These are phyloP conservation scores for Serripes groenlandicus DNA, from an alignment of 2,888 invertebrate genomes.

Conservation along the genomic window DNA sequence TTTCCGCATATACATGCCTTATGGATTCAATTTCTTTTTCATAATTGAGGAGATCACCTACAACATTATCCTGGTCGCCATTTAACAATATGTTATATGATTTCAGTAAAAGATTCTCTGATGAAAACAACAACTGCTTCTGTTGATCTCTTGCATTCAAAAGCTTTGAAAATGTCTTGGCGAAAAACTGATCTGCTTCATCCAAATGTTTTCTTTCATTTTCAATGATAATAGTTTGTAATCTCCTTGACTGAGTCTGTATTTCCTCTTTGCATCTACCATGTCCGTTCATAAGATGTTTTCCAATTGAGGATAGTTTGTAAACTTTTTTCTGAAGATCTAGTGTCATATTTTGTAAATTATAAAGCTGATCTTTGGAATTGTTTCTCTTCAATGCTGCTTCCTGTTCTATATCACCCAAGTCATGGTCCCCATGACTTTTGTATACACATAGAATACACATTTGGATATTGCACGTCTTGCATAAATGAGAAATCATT, in stretches of 20 bases:
- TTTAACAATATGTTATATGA: background rate
- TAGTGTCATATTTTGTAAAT: background rate
- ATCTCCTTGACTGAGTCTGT: background rate
- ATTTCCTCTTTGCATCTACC: background rate
- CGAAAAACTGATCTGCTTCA: background rate
- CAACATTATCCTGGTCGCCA: background rate
- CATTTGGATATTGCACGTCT: conserved; percentile 48
- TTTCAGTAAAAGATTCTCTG: background rate
- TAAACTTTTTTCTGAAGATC: background rate
- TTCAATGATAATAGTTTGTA: conserved; percentile 12
- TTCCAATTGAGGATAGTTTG: background rate
- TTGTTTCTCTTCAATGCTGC: background rate
- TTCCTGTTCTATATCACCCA: conserved; percentile 19
- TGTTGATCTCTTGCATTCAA: background rate
- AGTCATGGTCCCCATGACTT: conserved; percentile 51
- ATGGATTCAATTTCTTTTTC: background rate
- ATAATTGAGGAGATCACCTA: background rate
- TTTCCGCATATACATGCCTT: background rate
- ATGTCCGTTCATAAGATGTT: background rate
- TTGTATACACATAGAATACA: conserved; percentile 63
- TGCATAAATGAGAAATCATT: conserved; percentile 51
- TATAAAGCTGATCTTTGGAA: background rate
- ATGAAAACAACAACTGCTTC: background rate
- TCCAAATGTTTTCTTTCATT: conserved; percentile 9
- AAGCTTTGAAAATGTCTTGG: background rate